Evolutionary conservation across 2,888 invertebrate genomes (phyloP), one percentile per base, ranked within the genome.

Genomic region (Esperia sulphurella): DNA sequence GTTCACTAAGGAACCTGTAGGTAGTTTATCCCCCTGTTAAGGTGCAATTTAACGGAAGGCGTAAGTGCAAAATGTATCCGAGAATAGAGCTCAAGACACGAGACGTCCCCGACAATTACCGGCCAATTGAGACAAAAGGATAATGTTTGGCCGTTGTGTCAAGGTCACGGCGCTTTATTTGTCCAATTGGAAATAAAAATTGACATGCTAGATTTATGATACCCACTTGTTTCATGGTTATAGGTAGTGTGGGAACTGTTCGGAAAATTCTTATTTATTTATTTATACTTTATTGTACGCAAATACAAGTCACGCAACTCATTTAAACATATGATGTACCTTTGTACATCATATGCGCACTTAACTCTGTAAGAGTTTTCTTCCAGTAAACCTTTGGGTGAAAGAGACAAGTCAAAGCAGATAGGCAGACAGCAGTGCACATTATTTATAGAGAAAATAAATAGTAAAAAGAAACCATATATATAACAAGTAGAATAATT

Each of bases 51-150:
- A 75, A 73, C 71, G 71, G 63, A 61, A 65, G 61, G 54, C 58
- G 61, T 76, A 79, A 85, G 85, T 83, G 86, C 78, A 82, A 88
- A 85, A 82, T 83, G 83, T 80, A 71, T 80, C 86, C 80, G 63
- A 82, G 83, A 86, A 87, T 87, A 87, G 87, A 80, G 74, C 71
- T 60, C 71, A 77, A 83, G 77, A 74, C 74, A 60, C 71, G 77
- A 83, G 77, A 74, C 74, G 82, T 75, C 81, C 71, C 71, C 75
- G 72, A 62, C 88, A 86, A 89, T 89, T 89, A 85, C 85, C 59
- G 75, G 63, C 60, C 88, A 89, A 88, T 88, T 88, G 88, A 86
- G 77, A 83, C 86, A 83, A 86, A 83, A 89, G 88, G 87, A 89
- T 88, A 87, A 87, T 87, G 85, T 85, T 86, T 78, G 83, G 83